Conservation (phyloP, 2,888 invertebrate genomes). For the Lottia scabra region DNA sequence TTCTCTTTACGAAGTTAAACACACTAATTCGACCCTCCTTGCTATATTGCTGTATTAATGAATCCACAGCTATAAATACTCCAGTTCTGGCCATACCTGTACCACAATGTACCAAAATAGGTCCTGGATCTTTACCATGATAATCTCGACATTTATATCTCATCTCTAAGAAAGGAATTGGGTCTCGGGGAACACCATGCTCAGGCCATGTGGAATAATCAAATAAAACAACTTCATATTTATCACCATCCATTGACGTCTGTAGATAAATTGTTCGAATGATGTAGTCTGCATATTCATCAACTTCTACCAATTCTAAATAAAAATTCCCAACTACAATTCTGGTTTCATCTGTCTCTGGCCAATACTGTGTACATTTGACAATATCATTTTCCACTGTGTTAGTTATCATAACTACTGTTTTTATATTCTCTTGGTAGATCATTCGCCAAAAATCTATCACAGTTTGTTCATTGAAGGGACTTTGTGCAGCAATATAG, state of each 20-base stretch:
- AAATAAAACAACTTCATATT: constrained; percentile 48
- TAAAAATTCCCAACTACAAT: constrained; percentile 86
- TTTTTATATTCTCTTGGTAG: constrained; percentile 68
- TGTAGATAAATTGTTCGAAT: constrained; percentile 51
- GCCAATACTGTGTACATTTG: constrained; percentile 96
- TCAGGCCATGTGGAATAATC: constrained; percentile 67
- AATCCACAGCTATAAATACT: constrained; percentile 66
- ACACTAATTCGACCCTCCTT: constrained; percentile 63
- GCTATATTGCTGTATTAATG: constrained; percentile 62
- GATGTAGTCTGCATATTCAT: constrained; percentile 92
- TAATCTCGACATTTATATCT: constrained; percentile 45
- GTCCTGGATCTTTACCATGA: constrained; percentile 38
- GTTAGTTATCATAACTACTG: constrained; percentile 71
- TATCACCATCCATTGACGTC: constrained; percentile 27
- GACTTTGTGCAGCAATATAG: constrained; percentile 73
- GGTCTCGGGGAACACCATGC: constrained; percentile 61
- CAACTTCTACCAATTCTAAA: constrained; percentile 88
- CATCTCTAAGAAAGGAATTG: constrained; percentile 64
- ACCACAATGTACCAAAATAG: constrained; percentile 67
- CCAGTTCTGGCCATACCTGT: constrained; percentile 67
- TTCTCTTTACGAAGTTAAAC: constrained; percentile 53
- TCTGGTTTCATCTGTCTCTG: constrained; percentile 65
- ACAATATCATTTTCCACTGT: constrained; percentile 70
- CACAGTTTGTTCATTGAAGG: constrained; percentile 68
- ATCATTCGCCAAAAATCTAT: constrained; percentile 72